A percentile compares a stretch with the other conserved stretches of the same genome.
Evolutionary conservation across 1,140 invertebrate genomes (phyloP).

Genomic region (Hycleus phaleratus): DNA sequence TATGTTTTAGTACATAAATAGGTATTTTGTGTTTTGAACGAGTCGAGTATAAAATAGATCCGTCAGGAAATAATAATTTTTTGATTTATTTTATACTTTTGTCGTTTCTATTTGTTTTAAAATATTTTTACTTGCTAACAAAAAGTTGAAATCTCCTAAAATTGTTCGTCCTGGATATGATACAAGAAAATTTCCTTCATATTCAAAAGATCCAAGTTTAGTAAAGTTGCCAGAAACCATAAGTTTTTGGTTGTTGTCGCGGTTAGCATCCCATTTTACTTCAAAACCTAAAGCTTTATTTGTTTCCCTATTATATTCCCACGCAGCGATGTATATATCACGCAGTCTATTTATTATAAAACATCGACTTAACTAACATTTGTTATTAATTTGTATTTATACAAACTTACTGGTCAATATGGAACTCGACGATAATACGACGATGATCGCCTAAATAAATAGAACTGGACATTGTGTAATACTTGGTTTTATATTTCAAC

Average conservation of each 20-base stretch:
- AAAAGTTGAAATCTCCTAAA: conserved; percentile 52
- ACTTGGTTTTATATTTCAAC: conserved; percentile 53
- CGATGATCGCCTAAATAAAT: conserved; percentile 37
- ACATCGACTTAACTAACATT: conserved; percentile 3
- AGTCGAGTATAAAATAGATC: background rate
- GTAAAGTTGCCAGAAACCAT: conserved; percentile 47
- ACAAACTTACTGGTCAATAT: conserved; percentile 62
- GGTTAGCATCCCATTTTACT: conserved; percentile 74
- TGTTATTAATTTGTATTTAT: conserved; percentile 7
- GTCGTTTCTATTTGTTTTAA: background rate
- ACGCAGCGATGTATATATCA: conserved; percentile 61
- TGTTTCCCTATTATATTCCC: conserved; percentile 46
- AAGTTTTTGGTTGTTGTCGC: conserved; percentile 65
- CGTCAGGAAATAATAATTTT: no score
- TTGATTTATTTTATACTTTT: no score
- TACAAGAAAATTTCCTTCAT: conserved; percentile 52
- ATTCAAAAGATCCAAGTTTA: conserved; percentile 47
- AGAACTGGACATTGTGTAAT: conserved; percentile 50
- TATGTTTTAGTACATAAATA: background rate
- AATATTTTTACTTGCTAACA: conserved; percentile 43
- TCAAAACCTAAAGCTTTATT: conserved; percentile 59
- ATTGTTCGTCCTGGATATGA: conserved; percentile 66
- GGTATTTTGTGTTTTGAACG: no score
- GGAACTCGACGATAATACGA: conserved; percentile 49
- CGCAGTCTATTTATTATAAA: conserved; percentile 47